Evolutionary conservation across 2,888 invertebrate genomes (phyloP).

Genomic region (Torymus tubicola): DNA sequence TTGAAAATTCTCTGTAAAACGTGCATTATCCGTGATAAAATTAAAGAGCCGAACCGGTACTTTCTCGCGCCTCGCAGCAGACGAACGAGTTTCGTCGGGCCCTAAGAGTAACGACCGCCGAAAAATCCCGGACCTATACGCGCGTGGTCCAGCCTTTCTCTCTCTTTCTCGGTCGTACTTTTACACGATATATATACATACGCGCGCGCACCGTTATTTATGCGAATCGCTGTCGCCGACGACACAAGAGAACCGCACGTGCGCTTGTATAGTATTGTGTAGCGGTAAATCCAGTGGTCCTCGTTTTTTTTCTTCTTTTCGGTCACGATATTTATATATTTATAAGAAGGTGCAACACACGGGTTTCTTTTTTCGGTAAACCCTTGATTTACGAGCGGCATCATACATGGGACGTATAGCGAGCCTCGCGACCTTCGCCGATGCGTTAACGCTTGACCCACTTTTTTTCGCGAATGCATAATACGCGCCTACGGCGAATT

Average conservation of each 20-base stretch:
- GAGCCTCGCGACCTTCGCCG: slow-evolving; percentile 30
- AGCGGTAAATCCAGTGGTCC: slow-evolving; percentile 24
- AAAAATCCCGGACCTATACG: slow-evolving; percentile 20
- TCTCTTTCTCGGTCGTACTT: neutral
- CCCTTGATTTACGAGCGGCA: neutral
- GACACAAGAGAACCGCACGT: neutral
- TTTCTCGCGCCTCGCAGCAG: neutral
- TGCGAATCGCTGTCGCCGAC: slow-evolving; percentile 30
- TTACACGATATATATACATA: neutral
- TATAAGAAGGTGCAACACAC: too few species aligned
- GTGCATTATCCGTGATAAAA: too few species aligned
- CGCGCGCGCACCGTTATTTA: slow-evolving; percentile 1
- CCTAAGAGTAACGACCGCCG: slow-evolving; percentile 47
- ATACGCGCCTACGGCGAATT: slow-evolving; percentile 1
- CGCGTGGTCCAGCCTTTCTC: neutral
- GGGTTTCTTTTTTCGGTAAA: too few species aligned
- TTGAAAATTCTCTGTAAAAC: too few species aligned
- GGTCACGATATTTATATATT: neutral
- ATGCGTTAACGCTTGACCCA: slow-evolving; percentile 19
- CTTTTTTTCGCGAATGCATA: neutral
- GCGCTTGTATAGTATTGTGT: neutral
- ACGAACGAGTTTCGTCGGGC: neutral
- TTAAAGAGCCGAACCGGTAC: slow-evolving; percentile 10
- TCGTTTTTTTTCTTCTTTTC: slow-evolving; percentile 16
- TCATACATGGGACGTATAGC: too few species aligned